Conservation (phyloP, 2,113 vertebrate genomes). For the Conger conger region DNA sequence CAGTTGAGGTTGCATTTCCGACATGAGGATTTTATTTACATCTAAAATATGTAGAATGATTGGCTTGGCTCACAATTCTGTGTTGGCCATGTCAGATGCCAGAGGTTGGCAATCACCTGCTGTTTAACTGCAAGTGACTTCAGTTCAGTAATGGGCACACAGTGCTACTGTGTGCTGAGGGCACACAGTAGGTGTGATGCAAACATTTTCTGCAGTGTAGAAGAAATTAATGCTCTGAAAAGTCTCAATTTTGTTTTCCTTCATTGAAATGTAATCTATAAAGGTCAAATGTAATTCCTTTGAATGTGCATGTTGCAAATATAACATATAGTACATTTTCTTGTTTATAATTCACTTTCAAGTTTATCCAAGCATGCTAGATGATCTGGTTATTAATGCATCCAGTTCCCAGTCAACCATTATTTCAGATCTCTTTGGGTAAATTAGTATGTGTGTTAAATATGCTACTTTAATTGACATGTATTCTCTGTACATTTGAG, state of each 20-base stretch:
- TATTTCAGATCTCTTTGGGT: not conserved
- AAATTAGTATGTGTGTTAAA: too few relatives aligned
- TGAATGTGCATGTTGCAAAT: too few relatives aligned
- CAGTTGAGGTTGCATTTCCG: slow-evolving; percentile 29
- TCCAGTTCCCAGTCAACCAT: not conserved
- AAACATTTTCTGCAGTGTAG: not conserved
- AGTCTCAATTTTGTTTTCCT: not conserved
- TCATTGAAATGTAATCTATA: not conserved
- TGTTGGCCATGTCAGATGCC: too few relatives aligned
- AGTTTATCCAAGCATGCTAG: not conserved
- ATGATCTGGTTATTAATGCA: not conserved
- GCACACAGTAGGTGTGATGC: not conserved
- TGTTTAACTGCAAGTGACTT: not conserved
- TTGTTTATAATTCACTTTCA: not conserved
- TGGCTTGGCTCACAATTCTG: too few relatives aligned
- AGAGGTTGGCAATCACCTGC: not conserved
- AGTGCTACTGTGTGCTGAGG: too few relatives aligned
- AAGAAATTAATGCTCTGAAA: not conserved
- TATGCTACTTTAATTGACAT: too few relatives aligned
- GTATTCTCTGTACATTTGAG: too few relatives aligned
- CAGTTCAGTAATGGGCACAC: not conserved
- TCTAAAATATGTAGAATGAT: too few relatives aligned
- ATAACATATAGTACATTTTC: not conserved
- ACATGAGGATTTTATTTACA: slow-evolving; percentile 29
- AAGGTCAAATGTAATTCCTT: not conserved